phyloP scores from a whole-genome alignment of 2,797 vertebrate genomes.

The Hipposideros larvatus region DNA sequence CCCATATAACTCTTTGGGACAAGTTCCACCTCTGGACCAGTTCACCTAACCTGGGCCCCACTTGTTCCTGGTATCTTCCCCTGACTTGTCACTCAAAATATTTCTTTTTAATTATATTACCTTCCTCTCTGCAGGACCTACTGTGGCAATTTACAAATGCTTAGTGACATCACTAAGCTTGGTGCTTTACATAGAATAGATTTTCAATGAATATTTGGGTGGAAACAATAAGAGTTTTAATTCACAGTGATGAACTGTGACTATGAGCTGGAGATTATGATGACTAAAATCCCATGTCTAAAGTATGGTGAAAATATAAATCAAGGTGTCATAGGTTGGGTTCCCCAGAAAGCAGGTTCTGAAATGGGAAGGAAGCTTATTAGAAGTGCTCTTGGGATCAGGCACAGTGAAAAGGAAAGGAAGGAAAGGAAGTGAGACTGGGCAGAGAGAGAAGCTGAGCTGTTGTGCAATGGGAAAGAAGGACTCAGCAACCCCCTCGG shows the following conservation, averaged over 20 bases:
- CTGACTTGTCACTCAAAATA: not conserved
- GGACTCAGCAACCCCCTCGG: not conserved
- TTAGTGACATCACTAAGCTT: not conserved
- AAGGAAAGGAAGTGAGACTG: not conserved
- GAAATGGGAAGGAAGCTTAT: not conserved
- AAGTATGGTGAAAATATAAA: not conserved
- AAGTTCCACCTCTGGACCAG: not conserved
- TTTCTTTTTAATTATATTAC: not conserved
- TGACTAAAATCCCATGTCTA: not conserved
- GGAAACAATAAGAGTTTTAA: constrained; percentile 18
- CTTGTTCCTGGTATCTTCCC: not conserved
- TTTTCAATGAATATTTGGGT: constrained; percentile 64
- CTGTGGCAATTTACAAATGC: not conserved
- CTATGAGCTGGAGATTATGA: not conserved
- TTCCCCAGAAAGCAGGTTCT: not conserved
- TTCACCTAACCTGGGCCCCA: not conserved
- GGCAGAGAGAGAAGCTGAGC: not conserved
- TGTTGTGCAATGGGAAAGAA: not conserved
- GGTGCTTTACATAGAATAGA: not conserved
- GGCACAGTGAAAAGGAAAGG: not conserved
- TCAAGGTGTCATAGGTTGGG: not conserved
- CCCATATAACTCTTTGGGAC: not conserved
- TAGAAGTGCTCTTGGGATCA: not conserved
- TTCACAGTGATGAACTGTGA: not conserved
- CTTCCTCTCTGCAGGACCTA: not conserved